Conservation (phyloP, 2,113 vertebrate species). For the Microtus oregoni region DNA sequence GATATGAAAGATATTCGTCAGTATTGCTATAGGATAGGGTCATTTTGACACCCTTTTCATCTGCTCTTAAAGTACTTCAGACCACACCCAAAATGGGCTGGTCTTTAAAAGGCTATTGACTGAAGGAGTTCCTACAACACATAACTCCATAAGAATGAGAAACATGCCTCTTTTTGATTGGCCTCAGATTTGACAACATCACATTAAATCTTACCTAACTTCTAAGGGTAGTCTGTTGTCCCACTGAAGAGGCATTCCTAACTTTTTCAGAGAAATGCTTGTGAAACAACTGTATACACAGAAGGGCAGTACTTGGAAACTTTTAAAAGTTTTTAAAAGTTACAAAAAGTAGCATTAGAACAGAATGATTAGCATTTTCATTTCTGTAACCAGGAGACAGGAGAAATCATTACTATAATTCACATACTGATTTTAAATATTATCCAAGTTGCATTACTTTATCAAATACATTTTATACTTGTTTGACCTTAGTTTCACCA, state of each 20-base stretch:
- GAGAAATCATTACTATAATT: not conserved
- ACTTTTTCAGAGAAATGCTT: not conserved
- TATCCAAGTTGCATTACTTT: not conserved
- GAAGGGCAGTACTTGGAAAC: not conserved
- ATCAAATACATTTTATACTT: not conserved
- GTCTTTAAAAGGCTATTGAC: no score
- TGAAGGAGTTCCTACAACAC: not conserved
- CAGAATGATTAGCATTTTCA: not conserved
- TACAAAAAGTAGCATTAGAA: not conserved
- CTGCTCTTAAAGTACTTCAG: no score
- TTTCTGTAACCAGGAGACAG: not conserved
- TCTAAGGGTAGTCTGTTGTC: not conserved
- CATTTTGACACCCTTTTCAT: no score
- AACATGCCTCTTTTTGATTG: not conserved
- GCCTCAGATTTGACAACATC: not conserved
- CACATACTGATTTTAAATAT: not conserved
- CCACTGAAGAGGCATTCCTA: not conserved
- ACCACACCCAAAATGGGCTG: no score
- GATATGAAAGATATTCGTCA: no score
- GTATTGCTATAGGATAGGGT: no score
- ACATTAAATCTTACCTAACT: not conserved
- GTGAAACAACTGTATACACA: not conserved
- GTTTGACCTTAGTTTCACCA: not conserved
- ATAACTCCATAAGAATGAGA: not conserved
- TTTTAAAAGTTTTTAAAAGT: not conserved